phyloP scores from a whole-genome alignment of 2,113 vertebrate species.

The Gobio gobio region DNA sequence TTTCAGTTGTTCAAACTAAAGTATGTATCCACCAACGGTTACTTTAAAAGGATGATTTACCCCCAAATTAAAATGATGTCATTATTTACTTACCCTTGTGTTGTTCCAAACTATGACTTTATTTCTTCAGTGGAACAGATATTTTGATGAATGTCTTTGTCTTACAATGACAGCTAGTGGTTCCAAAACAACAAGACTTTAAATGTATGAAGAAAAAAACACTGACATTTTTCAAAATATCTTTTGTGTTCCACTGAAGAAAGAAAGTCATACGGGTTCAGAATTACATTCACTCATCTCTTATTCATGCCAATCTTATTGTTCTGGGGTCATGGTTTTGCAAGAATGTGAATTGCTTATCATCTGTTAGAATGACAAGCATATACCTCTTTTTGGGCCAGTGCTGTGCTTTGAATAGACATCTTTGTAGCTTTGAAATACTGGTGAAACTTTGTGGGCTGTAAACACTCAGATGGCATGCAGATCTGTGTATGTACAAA shows the following conservation, averaged over 20 bases:
- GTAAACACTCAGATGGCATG: slow-evolving; percentile 28
- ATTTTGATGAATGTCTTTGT: not conserved
- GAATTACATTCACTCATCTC: slow-evolving; percentile 17
- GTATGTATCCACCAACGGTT: not conserved
- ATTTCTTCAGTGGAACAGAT: not conserved
- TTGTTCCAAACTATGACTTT: not conserved
- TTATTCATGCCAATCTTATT: slow-evolving; percentile 11
- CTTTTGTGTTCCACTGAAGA: too few relatives aligned
- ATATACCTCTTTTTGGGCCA: not conserved
- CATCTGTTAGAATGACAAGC: not conserved
- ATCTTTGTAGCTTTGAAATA: slow-evolving; percentile 31
- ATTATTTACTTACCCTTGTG: not conserved
- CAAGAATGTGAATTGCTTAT: slow-evolving; percentile 20
- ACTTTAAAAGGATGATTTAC: not conserved
- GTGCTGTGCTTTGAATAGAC: slow-evolving; percentile 8
- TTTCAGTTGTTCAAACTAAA: not conserved
- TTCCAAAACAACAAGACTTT: not conserved
- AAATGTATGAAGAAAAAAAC: not conserved
- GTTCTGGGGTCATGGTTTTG: slow-evolving; percentile 24
- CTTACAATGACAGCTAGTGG: not conserved
- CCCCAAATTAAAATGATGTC: not conserved
- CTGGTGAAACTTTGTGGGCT: slow-evolving; percentile 16
- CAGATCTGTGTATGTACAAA: not conserved
- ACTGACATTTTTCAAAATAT: too few relatives aligned
- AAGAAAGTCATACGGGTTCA: too few relatives aligned